These are phyloP conservation scores for Drosophila pegasa DNA, from an alignment of 2,888 invertebrate species.

Conservation along the genomic window DNA sequence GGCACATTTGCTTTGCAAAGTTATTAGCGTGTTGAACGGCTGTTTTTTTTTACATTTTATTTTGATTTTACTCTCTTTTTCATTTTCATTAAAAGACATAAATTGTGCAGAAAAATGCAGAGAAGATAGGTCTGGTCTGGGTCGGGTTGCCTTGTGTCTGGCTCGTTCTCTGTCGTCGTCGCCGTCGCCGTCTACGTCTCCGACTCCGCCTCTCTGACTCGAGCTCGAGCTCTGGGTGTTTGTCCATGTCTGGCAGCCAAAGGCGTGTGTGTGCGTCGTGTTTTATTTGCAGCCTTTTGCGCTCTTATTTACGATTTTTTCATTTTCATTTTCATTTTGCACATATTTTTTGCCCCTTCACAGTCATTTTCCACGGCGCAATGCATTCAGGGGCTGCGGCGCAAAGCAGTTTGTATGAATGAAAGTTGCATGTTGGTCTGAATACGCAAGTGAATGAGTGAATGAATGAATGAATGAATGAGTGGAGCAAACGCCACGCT, in stretches of 20 bases:
- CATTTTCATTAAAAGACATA: constrained; percentile 81
- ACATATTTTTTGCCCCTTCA: constrained; percentile 34
- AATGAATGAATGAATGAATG: constrained; percentile 49
- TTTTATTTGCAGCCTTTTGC: constrained; percentile 72
- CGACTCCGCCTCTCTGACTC: neutral
- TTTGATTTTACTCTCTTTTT: constrained; percentile 55
- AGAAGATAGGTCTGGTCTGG: constrained; percentile 34
- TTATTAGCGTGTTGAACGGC: constrained; percentile 74
- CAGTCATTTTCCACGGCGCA: constrained; percentile 44
- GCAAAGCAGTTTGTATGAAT: constrained; percentile 66
- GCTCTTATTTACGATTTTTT: constrained; percentile 79
- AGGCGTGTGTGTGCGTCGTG: constrained; percentile 58
- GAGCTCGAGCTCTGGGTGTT: constrained; percentile 40
- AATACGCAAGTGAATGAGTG: constrained; percentile 65
- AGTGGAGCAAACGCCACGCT: constrained; percentile 27
- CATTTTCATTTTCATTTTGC: constrained; percentile 49
- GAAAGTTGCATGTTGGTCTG: constrained; percentile 77
- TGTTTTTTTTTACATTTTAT: constrained; percentile 33
- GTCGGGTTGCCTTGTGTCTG: constrained; percentile 10
- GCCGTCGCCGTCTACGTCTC: neutral
- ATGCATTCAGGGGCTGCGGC: constrained; percentile 53
- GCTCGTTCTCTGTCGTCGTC: constrained; percentile 24
- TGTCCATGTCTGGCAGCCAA: constrained; percentile 36
- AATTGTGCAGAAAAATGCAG: constrained; percentile 79
- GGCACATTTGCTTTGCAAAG: constrained; percentile 75